These are phyloP conservation scores for Hippasteria phrygiana DNA, from an alignment of 53 echinoderm and acorn worm species.

Conservation along the genomic window DNA sequence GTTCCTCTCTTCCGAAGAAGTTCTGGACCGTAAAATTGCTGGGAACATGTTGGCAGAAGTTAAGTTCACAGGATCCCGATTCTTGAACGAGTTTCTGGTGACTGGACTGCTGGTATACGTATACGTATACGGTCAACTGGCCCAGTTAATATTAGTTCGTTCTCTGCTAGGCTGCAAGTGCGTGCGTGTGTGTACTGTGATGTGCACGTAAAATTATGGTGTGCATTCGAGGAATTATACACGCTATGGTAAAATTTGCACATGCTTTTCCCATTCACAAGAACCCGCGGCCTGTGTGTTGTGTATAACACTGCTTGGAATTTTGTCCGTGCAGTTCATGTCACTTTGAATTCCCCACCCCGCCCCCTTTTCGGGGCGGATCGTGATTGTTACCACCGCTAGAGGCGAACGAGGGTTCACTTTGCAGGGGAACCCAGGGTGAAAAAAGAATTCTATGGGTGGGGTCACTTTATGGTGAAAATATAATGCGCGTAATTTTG, in stretches of 20 bases:
- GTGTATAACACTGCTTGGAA: not conserved
- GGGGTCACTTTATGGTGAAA: too few species aligned
- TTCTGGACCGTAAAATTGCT: slow-evolving; percentile 37
- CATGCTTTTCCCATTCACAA: not conserved
- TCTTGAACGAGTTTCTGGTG: not conserved
- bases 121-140: too few species aligned
- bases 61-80: not conserved
- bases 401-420: too few species aligned
- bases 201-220: not conserved
- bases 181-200: too few species aligned
- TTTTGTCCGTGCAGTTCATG: slow-evolving; percentile 28
- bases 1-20: not conserved
- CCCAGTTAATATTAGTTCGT: too few species aligned
- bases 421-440: too few species aligned
- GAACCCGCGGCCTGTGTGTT: not conserved
- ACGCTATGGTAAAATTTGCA: not conserved
- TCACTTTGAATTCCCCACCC: not conserved
- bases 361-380: not conserved
- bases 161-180: too few species aligned
- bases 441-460: too few species aligned
- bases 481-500: too few species aligned
- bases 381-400: too few species aligned
- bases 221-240: not conserved
- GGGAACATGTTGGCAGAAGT: slow-evolving; percentile 41
- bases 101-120: not conserved